Conservation (phyloP, 2,113 vertebrate genomes). For the Oceanites oceanicus region DNA sequence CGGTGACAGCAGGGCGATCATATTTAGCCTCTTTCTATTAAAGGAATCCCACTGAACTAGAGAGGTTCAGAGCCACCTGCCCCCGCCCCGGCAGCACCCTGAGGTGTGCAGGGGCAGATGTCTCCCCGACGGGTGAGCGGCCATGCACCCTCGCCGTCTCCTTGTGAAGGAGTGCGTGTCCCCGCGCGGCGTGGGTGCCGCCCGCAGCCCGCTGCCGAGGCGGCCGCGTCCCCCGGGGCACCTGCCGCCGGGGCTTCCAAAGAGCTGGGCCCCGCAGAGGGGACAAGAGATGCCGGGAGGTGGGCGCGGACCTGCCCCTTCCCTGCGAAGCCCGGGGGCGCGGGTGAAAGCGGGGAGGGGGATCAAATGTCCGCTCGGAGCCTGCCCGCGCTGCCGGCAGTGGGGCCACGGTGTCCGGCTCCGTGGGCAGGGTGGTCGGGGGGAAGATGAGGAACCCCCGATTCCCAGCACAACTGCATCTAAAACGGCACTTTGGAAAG, state of each 20-base stretch:
- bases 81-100: neutral
- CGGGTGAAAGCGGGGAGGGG: neutral
- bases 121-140: neutral
- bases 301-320: neutral
- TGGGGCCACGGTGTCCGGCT: neutral
- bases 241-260: neutral
- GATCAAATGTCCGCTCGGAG: neutral
- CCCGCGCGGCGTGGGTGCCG: too few relatives aligned
- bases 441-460: neutral
- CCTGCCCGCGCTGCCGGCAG: neutral
- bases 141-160: too few relatives aligned
- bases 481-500: neutral
- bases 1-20: neutral
- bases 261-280: neutral
- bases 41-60: neutral
- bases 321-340: neutral
- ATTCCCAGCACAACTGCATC: neutral
- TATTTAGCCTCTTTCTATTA: neutral
- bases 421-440: neutral
- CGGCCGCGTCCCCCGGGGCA: fast-evolving
- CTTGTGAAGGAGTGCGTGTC: neutral
- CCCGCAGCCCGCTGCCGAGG: neutral
- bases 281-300: too few relatives aligned
- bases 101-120: neutral
- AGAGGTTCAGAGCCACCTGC: neutral